Conservation (phyloP, 1,140 invertebrate species). For the Tetraneura akinire region DNA sequence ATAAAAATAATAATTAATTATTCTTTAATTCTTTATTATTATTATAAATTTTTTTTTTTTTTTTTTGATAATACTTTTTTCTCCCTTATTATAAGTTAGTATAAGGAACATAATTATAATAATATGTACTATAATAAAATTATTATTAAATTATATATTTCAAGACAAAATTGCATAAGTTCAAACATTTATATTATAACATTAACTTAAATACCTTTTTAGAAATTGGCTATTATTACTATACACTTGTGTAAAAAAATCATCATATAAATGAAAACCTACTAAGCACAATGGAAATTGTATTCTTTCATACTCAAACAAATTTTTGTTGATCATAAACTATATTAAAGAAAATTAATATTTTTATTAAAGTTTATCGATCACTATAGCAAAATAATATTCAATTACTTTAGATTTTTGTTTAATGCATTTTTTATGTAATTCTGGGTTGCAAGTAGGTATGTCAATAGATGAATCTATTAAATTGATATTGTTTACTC, state of each 20-base stretch:
- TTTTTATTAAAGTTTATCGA: background rate
- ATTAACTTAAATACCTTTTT: slow-evolving; percentile 31
- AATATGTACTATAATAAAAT: too few species aligned
- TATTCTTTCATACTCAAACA: background rate
- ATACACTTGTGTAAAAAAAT: slow-evolving; percentile 41
- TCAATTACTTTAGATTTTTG: slow-evolving; percentile 39
- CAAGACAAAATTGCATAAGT: too few species aligned
- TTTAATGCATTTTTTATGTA: slow-evolving; percentile 47
- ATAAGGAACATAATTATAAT: too few species aligned
- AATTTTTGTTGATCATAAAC: slow-evolving; percentile 21
- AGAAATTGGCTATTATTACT: slow-evolving; percentile 10
- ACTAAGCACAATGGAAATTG: slow-evolving; percentile 31
- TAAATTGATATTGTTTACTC: background rate
- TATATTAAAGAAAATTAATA: background rate
- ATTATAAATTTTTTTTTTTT: too few species aligned
- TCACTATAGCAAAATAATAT: background rate
- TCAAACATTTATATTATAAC: background rate
- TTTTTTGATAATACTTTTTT: too few species aligned
- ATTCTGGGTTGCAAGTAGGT: slow-evolving; percentile 21
- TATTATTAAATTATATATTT: too few species aligned
- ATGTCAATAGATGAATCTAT: background rate
- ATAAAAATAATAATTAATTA: background rate
- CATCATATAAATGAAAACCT: slow-evolving; percentile 36
- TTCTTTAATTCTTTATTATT: too few species aligned
- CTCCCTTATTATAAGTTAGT: too few species aligned